Conservation (phyloP, 92 coral and sea anemone genomes). For the Plumapathes pennacea region DNA sequence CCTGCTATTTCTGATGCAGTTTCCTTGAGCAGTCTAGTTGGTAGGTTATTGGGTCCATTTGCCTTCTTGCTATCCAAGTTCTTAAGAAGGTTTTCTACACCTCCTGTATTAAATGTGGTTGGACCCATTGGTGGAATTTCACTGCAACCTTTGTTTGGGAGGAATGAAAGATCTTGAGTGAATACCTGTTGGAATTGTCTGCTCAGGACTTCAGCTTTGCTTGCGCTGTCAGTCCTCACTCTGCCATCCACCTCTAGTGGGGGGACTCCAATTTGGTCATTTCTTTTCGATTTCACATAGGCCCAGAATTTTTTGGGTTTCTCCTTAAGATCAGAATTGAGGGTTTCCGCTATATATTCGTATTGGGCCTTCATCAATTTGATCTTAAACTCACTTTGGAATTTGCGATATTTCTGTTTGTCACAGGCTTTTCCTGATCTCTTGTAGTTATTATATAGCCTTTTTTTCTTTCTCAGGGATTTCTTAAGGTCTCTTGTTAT, state of each 20-base stretch:
- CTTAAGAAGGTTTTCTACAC: slow-evolving; percentile 18
- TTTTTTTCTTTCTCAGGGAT: slow-evolving; percentile 38
- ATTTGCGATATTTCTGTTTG: slow-evolving; percentile 48
- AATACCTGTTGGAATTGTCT: slow-evolving; percentile 42
- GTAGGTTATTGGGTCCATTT: slow-evolving; percentile 33
- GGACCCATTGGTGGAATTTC: slow-evolving; percentile 13
- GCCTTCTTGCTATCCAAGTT: slow-evolving; percentile 30
- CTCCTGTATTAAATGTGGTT: slow-evolving; percentile 16
- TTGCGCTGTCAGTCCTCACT: slow-evolving; percentile 44
- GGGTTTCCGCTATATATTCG: slow-evolving; percentile 50
- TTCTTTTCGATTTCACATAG: slow-evolving; percentile 57
- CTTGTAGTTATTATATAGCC: slow-evolving; percentile 42
- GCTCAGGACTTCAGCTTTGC: slow-evolving; percentile 21
- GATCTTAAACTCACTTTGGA: slow-evolving; percentile 39
- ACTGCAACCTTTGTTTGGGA: slow-evolving; percentile 34
- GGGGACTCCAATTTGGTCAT: slow-evolving; percentile 61
- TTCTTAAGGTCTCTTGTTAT: slow-evolving; percentile 26
- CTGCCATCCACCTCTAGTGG: slow-evolving; percentile 24
- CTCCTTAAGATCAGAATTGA: slow-evolving; percentile 43
- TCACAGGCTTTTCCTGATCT: slow-evolving; percentile 27
- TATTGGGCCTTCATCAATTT: slow-evolving; percentile 51
- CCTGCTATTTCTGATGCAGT: slow-evolving; percentile 45
- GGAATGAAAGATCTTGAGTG: slow-evolving; percentile 49
- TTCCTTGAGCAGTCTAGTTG: slow-evolving; percentile 10
- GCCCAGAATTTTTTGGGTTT: slow-evolving; percentile 74